These are phyloP conservation scores for Bombyx huttoni DNA, from an alignment of 2,888 invertebrate genomes.

Conservation along the genomic window DNA sequence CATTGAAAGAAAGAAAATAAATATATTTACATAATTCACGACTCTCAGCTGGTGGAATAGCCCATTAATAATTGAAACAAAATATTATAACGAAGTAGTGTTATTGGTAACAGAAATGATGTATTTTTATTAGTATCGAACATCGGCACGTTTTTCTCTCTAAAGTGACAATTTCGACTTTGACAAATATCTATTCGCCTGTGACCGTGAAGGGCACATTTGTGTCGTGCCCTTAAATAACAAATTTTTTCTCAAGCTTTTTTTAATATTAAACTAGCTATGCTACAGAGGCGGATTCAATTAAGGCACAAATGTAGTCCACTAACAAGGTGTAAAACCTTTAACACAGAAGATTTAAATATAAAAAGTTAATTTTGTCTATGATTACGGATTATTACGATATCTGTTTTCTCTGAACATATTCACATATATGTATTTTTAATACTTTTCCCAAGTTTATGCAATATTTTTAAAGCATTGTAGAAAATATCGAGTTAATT, in stretches of 20 bases:
- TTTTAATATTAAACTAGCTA: not conserved
- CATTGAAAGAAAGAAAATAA: too few species aligned
- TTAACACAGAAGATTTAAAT: not conserved
- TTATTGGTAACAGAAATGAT: not conserved
- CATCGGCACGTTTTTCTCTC: constrained; percentile 3
- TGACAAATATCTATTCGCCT: constrained; percentile 2
- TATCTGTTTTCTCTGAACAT: too few species aligned
- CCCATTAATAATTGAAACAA: not conserved
- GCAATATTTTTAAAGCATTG: not conserved
- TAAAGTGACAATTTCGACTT: constrained; percentile 2
- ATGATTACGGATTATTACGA: too few species aligned
- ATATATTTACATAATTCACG: too few species aligned
- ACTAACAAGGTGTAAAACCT: not conserved
- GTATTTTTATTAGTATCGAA: not conserved
- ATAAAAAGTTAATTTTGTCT: too few species aligned
- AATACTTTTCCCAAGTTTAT: too few species aligned
- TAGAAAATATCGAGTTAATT: not conserved
- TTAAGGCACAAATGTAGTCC: not conserved
- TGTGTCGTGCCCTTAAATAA: constrained; percentile 4
- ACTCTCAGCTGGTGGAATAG: too few species aligned
- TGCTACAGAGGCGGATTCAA: not conserved
- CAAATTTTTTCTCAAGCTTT: not conserved
- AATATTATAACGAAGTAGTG: not conserved
- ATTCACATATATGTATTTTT: too few species aligned
- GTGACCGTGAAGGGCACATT: constrained; percentile 3